Evolutionary conservation across 2,888 invertebrate genomes (phyloP), one percentile per base, ranked within the genome.

Genomic region (Steinernema scapterisci): DNA sequence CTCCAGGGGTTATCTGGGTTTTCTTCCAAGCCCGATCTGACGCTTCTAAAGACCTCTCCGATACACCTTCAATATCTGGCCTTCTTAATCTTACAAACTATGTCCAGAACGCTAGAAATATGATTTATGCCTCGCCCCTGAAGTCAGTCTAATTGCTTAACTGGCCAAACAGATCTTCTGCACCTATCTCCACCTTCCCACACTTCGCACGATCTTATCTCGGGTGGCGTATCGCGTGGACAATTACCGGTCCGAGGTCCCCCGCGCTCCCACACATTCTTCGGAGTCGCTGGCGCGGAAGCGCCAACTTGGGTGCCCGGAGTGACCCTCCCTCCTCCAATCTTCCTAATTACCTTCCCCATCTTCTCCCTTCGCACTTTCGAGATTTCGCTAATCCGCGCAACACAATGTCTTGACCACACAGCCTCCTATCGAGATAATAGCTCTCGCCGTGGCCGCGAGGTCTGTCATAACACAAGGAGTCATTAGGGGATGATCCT

Each of bases 251-350:
- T 16, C 27, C 31, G 63, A 31, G 63, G 31, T 31, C 31, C 31
- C 63, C 16, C 38, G 23, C 54, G 63, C 63, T 63, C 63, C 63
- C 63, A 63, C 63, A 63, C 63, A 63, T 63, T 63, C 52, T 52
- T 52, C 31, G 63, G 63, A 25, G 25, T 27, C 63, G 27, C 27
- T 27, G 63, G 63, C 31, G 63, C 63, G 63, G 63, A 63, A 63
- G 63, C 63, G 63, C 63, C 63, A 48, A 63, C 63, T 63, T 63
- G 63, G 63, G 63, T 63, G 63, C 27, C 19, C 63, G 63, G 16
- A 27, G 27, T 54, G 54, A 54, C 54, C 54, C 54, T 13, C 21
- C 21, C 23, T 21, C 11, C 54, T 23, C 25, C 23, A 25, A 25
- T 54, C 23, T 19, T 54, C 54, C 23, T 25, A 54, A 25, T 54